Evolutionary conservation across 2,113 vertebrate genomes (phyloP).

Genomic region (Hemibagrus wyckioides): DNA sequence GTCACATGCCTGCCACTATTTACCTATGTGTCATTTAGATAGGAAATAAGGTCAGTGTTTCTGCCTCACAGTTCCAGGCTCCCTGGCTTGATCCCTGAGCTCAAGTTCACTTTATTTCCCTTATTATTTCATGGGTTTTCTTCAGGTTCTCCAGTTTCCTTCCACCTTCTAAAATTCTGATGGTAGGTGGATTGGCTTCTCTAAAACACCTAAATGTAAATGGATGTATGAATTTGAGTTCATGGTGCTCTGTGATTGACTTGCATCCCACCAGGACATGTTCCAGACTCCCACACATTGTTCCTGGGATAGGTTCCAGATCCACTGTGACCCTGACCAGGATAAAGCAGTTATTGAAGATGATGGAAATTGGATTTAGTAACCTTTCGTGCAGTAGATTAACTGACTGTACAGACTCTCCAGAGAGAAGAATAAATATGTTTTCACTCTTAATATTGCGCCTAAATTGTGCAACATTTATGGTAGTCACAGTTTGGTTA

Average conservation of each 20-base stretch:
- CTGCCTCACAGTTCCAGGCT: background rate
- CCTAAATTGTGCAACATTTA: background rate
- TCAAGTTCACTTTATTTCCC: background rate
- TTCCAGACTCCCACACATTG: too few relatives aligned
- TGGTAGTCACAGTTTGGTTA: background rate
- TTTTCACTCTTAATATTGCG: background rate
- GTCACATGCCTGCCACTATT: background rate
- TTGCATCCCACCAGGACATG: too few relatives aligned
- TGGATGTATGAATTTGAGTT: background rate
- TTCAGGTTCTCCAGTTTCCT: background rate
- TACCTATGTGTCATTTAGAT: constrained; percentile 21
- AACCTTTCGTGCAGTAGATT: background rate
- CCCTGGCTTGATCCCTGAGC: background rate
- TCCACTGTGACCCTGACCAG: background rate
- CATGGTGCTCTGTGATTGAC: background rate
- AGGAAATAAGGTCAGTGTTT: background rate
- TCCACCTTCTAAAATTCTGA: background rate
- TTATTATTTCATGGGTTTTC: background rate
- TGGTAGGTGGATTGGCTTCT: background rate
- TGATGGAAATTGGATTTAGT: background rate
- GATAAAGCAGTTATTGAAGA: background rate
- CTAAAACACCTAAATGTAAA: background rate
- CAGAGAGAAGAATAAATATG: background rate
- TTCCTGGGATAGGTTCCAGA: background rate
- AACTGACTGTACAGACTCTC: background rate